These are phyloP conservation scores for Sarcophaga bullata DNA, from an alignment of 1,140 invertebrate genomes.

Conservation along the genomic window DNA sequence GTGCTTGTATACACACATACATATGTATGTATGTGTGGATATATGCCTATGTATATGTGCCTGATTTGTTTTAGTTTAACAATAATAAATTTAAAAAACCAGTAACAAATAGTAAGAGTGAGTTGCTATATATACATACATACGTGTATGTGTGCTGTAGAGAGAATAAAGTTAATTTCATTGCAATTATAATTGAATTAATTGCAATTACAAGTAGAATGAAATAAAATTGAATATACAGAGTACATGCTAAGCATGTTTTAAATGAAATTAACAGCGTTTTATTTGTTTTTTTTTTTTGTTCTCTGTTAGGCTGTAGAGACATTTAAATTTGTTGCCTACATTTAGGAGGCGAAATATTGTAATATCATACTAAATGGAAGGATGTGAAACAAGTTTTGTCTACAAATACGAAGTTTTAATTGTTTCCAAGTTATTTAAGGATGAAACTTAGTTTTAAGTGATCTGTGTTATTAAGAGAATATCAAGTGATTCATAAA, in stretches of 20 bases:
- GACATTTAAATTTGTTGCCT: no score
- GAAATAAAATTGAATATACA: conserved; percentile 4
- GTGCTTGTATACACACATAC: not conserved
- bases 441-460: no score
- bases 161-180: conserved; percentile 30
- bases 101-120: not conserved
- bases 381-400: no score
- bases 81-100: not conserved
- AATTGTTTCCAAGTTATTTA: no score
- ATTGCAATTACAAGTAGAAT: conserved; percentile 30
- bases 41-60: not conserved
- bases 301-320: no score
- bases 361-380: no score
- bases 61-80: conserved; percentile 4
- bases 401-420: no score
- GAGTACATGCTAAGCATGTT: not conserved
- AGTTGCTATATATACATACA: not conserved
- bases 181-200: conserved; percentile 40
- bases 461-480: no score
- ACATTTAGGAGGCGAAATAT: no score
- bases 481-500: no score
- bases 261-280: not conserved
- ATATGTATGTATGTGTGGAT: not conserved
- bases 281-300: not conserved
- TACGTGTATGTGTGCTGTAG: not conserved